These are phyloP conservation scores for Theristicus caerulescens DNA, from an alignment of 2,113 vertebrate genomes.

Conservation along the genomic window DNA sequence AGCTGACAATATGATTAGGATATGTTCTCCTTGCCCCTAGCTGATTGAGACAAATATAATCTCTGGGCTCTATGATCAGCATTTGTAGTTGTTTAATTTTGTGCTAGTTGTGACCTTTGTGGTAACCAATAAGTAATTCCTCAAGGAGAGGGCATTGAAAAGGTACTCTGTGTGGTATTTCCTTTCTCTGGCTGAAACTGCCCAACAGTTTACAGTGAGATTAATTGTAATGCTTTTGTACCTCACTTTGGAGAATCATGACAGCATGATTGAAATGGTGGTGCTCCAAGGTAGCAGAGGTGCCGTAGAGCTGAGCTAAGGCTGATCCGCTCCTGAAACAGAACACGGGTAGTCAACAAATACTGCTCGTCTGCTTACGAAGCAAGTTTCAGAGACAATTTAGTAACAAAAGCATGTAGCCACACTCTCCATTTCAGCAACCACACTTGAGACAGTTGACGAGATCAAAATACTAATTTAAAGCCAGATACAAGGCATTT, in stretches of 20 bases:
- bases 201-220: slow-evolving; percentile 9
- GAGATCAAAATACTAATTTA: not conserved
- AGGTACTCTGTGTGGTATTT: slow-evolving; percentile 1
- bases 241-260: slow-evolving; percentile 99
- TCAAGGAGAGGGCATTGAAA: slow-evolving; percentile 41
- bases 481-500: not conserved
- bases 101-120: slow-evolving; percentile 51
- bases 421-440: not conserved
- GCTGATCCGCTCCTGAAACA: slow-evolving; percentile 92
- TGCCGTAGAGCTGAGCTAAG: slow-evolving; percentile 95
- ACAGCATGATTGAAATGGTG: slow-evolving; percentile 99
- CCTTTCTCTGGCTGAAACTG: not conserved
- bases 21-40: not conserved
- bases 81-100: slow-evolving; percentile 55
- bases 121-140: slow-evolving; percentile 50
- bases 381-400: slow-evolving; percentile 13
- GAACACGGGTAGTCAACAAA: slow-evolving; percentile 25
- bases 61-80: slow-evolving; percentile 20
- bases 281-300: slow-evolving; percentile 96
- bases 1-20: not conserved
- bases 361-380: not conserved
- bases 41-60: slow-evolving; percentile 43
- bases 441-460: not conserved
- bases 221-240: slow-evolving; percentile 64
- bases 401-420: not conserved